Evolutionary conservation across 2,888 invertebrate genomes (phyloP).

Genomic region (Tuta absoluta): DNA sequence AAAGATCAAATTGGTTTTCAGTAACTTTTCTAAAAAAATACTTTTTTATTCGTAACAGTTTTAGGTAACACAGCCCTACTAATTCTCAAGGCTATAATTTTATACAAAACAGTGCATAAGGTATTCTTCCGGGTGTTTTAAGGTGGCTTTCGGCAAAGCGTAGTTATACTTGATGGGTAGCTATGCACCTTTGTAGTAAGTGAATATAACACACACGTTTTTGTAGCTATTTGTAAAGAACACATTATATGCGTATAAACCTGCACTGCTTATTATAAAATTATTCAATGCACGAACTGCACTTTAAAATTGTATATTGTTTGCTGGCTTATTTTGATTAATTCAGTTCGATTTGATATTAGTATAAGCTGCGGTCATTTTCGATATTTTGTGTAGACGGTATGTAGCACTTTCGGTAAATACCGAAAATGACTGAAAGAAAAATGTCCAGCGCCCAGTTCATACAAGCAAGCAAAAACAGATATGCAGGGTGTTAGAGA

Average conservation of each 20-base stretch:
- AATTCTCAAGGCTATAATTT: constrained; percentile 52
- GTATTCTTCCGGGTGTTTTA: constrained; percentile 40
- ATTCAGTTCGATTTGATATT: constrained; percentile 37
- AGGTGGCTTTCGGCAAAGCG: constrained; percentile 40
- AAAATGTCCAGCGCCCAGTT: constrained; percentile 4
- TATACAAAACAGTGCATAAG: constrained; percentile 57
- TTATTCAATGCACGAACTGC: constrained; percentile 74
- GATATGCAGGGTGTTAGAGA: no score
- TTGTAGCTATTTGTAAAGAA: constrained; percentile 26
- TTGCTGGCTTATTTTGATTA: constrained; percentile 70
- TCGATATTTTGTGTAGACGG: not conserved
- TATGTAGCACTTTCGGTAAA: not conserved
- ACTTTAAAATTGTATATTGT: constrained; percentile 61
- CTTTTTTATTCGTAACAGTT: constrained; percentile 45
- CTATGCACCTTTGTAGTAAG: constrained; percentile 27
- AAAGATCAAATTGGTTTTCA: constrained; percentile 42
- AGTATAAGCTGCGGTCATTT: not conserved
- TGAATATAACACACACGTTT: constrained; percentile 24
- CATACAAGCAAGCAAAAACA: not conserved
- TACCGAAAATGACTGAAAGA: constrained; percentile 3
- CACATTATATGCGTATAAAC: constrained; percentile 55
- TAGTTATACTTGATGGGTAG: not conserved
- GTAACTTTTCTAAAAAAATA: constrained; percentile 32
- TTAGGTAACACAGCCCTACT: constrained; percentile 44
- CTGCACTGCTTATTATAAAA: constrained; percentile 76